Evolutionary conservation across 92 coral and sea anemone genomes (phyloP).

Genomic region (Epizoanthus stellaris): DNA sequence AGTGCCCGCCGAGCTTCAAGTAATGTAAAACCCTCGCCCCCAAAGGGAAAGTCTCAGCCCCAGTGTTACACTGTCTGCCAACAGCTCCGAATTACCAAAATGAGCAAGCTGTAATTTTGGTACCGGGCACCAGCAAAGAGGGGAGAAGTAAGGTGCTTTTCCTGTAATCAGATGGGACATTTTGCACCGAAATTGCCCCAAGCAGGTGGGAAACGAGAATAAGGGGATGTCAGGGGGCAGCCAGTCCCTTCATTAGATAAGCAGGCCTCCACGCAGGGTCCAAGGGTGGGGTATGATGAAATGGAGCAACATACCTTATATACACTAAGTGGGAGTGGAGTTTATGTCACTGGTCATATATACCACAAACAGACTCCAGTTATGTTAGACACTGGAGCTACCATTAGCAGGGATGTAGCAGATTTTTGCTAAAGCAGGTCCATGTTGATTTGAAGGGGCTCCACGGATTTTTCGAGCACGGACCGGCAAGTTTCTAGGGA

Average conservation of each 20-base stretch:
- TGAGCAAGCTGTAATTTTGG: not conserved
- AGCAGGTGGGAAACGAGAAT: constrained; percentile 3
- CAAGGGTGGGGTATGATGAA: constrained; percentile 15
- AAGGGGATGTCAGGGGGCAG: constrained; percentile 57
- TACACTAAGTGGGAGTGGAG: constrained; percentile 43
- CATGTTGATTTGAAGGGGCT: too few relatives aligned
- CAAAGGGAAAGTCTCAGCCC: not conserved
- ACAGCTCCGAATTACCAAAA: constrained; percentile 5
- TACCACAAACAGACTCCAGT: constrained; percentile 47
- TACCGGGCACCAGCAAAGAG: not conserved
- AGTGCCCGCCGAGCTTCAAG: constrained; percentile 27
- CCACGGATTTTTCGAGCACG: too few relatives aligned
- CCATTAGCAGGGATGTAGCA: too few relatives aligned
- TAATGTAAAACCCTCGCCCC: not conserved
- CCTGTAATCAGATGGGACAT: constrained; percentile 5
- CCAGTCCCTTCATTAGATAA: constrained; percentile 45
- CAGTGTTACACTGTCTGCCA: not conserved
- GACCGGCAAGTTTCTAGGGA: too few relatives aligned
- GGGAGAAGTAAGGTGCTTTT: not conserved
- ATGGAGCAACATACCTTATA: not conserved
- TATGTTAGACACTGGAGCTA: constrained; percentile 53
- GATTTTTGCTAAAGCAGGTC: too few relatives aligned
- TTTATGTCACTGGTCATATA: constrained; percentile 43
- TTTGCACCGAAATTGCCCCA: constrained; percentile 4
- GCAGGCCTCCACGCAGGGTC: constrained; percentile 46